phyloP scores from a whole-genome alignment of 1,140 invertebrate genomes.

The Matsumurasca onukii region DNA sequence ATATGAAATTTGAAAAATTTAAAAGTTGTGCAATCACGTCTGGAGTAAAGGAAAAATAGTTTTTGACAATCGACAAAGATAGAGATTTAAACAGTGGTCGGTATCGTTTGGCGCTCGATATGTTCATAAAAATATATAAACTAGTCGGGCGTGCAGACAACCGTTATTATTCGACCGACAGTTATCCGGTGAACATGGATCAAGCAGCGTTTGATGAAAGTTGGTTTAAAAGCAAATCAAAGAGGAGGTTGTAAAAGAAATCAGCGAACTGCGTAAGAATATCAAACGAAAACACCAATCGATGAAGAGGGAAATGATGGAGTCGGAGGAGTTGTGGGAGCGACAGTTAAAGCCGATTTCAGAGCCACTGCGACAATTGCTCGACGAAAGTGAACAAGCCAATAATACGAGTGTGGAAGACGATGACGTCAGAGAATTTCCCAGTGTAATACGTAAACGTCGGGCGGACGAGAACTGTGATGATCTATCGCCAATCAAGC shows the following conservation, averaged over 20 bases:
- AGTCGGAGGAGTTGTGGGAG: constrained; percentile 9
- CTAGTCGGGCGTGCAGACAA: neutral
- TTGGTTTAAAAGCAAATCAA: constrained; percentile 13
- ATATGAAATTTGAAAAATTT: constrained; percentile 26
- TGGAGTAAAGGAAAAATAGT: constrained; percentile 47
- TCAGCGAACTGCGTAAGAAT: neutral
- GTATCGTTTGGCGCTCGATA: constrained; percentile 19
- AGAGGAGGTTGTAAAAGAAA: constrained; percentile 11
- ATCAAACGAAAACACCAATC: constrained; percentile 8
- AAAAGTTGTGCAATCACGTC: constrained; percentile 28
- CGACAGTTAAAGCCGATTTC: neutral
- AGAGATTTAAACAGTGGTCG: constrained; percentile 47
- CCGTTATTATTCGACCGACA: neutral
- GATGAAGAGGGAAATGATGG: neutral
- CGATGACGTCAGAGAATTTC: neutral
- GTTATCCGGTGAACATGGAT: neutral
- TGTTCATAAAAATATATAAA: constrained; percentile 5
- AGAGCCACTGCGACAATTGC: constrained; percentile 1
- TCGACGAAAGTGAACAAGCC: constrained; percentile 4
- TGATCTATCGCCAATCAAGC: neutral
- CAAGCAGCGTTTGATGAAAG: neutral
- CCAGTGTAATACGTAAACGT: neutral
- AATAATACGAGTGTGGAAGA: too few species aligned
- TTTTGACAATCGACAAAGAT: constrained; percentile 47
- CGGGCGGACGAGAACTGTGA: neutral